These are phyloP conservation scores for Rhadinocentrus ornatus DNA, from an alignment of 2,797 vertebrate species.

Conservation along the genomic window DNA sequence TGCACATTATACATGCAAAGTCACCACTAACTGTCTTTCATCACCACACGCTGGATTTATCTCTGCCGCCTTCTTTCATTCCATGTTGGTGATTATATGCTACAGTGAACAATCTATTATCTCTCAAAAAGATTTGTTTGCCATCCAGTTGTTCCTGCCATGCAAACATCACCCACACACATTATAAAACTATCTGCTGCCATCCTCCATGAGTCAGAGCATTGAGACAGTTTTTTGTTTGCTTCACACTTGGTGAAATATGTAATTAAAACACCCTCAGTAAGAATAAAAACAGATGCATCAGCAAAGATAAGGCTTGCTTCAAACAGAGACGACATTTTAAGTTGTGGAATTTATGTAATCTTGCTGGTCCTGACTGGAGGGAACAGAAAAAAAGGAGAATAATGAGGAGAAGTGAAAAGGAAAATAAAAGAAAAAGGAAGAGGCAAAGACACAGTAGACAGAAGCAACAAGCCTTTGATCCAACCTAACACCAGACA, in stretches of 20 bases:
- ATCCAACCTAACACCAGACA: too few species aligned
- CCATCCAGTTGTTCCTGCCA: conserved; percentile 32
- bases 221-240: conserved; percentile 10
- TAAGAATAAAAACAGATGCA: conserved; percentile 7
- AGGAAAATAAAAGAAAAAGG: too few species aligned
- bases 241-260: conserved; percentile 30
- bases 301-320: not conserved
- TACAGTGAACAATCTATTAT: conserved; percentile 21
- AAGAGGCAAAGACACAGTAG: too few species aligned
- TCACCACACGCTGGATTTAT: not conserved
- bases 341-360: too few species aligned
- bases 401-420: too few species aligned
- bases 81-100: conserved; percentile 25
- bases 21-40: not conserved
- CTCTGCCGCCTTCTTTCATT: not conserved
- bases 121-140: conserved; percentile 18
- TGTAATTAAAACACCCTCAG: conserved; percentile 21
- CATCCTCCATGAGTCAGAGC: not conserved
- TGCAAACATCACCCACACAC: conserved; percentile 17
- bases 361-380: too few species aligned
- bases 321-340: too few species aligned
- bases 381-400: too few species aligned
- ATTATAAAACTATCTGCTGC: conserved; percentile 1
- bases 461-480: too few species aligned
- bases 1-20: conserved; percentile 1